phyloP scores from a whole-genome alignment of 2,113 vertebrate genomes.

The Notarius lentiginosus region DNA sequence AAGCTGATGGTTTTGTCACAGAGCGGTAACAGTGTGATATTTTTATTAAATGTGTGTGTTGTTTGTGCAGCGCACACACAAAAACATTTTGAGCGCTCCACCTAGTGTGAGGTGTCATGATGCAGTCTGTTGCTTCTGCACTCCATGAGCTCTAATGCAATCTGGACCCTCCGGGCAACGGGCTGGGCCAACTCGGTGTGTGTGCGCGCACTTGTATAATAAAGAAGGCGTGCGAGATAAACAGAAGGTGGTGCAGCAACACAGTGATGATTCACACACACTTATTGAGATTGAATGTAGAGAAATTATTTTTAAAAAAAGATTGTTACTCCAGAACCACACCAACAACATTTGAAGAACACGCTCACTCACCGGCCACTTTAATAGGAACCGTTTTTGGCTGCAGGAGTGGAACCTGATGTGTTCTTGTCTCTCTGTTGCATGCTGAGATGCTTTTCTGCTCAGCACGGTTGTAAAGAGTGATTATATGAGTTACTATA shows the following conservation, averaged over 20 bases:
- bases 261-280: background rate
- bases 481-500: no score
- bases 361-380: no score
- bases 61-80: background rate
- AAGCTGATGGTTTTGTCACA: background rate
- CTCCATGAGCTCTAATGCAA: constrained; percentile 60
- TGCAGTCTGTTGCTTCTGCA: constrained; percentile 40
- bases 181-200: constrained; percentile 16
- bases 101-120: constrained; percentile 46
- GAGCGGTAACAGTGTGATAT: background rate
- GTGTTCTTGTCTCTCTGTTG: no score
- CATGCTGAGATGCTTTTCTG: no score
- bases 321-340: background rate
- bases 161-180: constrained; percentile 43
- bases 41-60: background rate
- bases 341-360: background rate
- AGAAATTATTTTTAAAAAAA: background rate
- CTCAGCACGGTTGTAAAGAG: no score
- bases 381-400: no score
- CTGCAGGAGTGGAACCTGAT: no score
- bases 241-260: background rate
- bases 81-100: constrained; percentile 36
- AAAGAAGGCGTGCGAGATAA: background rate
- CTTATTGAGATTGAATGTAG: background rate
- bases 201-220: constrained; percentile 3